A percentile compares a stretch with the other conserved stretches of the same genome.
Conservation (phyloP, 2,888 invertebrate genomes). For the Coecobrya sp. region DNA sequence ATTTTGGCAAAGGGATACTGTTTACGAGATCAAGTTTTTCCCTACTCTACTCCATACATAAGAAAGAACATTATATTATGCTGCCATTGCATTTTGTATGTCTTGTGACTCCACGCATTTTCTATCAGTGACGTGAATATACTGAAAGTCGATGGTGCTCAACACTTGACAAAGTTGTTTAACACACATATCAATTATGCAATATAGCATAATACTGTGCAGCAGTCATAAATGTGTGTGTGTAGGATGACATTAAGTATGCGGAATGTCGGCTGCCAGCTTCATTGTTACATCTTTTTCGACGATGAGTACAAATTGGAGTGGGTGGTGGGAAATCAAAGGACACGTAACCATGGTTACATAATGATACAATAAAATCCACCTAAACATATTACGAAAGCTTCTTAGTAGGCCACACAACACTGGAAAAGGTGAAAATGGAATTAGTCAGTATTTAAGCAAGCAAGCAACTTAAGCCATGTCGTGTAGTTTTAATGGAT, state of each 20-base stretch:
- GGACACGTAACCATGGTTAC: not conserved
- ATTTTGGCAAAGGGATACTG: not conserved
- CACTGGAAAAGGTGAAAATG: not conserved
- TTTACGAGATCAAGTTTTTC: no score
- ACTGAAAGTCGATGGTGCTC: not conserved
- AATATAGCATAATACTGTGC: not conserved
- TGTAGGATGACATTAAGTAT: not conserved
- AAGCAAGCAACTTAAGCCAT: conserved; percentile 1
- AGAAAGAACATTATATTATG: no score
- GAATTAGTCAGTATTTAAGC: conserved; percentile 18
- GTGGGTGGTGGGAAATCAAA: not conserved
- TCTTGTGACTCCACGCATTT: not conserved
- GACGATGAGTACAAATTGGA: not conserved
- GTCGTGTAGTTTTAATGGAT: not conserved
- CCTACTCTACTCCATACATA: no score
- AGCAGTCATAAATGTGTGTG: not conserved
- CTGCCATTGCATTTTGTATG: not conserved
- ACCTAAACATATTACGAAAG: not conserved
- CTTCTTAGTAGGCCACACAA: not conserved
- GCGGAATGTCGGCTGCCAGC: no score
- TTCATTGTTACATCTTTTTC: not conserved
- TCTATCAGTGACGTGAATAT: not conserved
- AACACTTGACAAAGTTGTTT: not conserved
- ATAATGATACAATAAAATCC: not conserved
- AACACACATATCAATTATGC: not conserved